Percentiles rank a stretch among this genome's conserved stretches.
These are phyloP conservation scores for Caenorhabditis panamensis DNA, from an alignment of 2,888 invertebrate genomes.

Conservation along the genomic window DNA sequence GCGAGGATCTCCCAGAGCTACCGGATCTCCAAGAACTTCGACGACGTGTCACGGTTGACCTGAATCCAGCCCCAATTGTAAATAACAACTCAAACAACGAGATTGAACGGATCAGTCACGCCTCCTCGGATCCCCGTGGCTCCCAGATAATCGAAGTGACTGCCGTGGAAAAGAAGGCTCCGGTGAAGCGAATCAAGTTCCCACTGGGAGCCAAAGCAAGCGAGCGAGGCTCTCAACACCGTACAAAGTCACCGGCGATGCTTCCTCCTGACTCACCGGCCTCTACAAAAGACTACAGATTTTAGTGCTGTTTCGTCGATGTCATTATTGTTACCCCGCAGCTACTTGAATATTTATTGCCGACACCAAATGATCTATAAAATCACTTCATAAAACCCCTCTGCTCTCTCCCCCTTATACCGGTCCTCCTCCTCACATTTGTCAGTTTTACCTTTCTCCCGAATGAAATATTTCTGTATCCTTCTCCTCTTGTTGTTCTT, in stretches of 20 bases:
- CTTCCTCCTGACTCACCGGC: slow-evolving; percentile 30
- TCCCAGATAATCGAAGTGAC: slow-evolving; percentile 45
- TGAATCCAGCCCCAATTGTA: slow-evolving; percentile 13
- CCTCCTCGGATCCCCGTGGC: slow-evolving; percentile 51
- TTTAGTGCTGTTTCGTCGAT: slow-evolving; percentile 9
- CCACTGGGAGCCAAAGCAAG: slow-evolving; percentile 66
- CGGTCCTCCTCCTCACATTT: not conserved
- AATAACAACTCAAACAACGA: slow-evolving; percentile 42
- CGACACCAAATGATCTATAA: slow-evolving; percentile 27
- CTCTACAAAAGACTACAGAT: slow-evolving; percentile 36
- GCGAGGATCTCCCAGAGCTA: not conserved
- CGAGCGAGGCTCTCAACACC: slow-evolving; percentile 63
- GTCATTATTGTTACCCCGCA: not conserved
- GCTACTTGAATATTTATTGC: slow-evolving; percentile 20
- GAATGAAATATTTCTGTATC: slow-evolving; percentile 7
- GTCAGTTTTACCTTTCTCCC: not conserved
- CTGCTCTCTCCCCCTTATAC: slow-evolving; percentile 8
- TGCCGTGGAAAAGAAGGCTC: slow-evolving; percentile 56
- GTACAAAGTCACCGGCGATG: slow-evolving; percentile 20
- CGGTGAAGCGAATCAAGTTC: slow-evolving; percentile 69
- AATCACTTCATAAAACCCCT: slow-evolving; percentile 6
- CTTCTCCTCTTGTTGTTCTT: not conserved
- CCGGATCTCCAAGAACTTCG: slow-evolving; percentile 12
- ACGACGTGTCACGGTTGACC: slow-evolving; percentile 25
- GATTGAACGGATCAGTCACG: slow-evolving; percentile 46